phyloP scores from a whole-genome alignment of 2,113 vertebrate species.

The Ceuthmochares aereus region DNA sequence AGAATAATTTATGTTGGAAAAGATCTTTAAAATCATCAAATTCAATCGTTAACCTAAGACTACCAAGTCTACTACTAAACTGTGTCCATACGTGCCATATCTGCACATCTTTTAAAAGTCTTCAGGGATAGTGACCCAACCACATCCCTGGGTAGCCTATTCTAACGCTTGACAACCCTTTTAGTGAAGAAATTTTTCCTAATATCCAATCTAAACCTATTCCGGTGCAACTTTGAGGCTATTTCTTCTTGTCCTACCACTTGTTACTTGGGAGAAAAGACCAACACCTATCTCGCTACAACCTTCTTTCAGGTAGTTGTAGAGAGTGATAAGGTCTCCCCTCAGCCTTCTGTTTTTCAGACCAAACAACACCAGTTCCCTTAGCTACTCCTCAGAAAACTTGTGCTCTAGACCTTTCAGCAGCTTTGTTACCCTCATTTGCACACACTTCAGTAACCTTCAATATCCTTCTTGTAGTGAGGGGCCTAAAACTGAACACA shows the following conservation, averaged over 20 bases:
- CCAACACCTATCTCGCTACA: neutral
- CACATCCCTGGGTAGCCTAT: neutral
- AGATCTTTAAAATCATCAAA: neutral
- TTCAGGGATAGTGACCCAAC: neutral
- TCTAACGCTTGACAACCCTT: neutral
- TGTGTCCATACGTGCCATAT: neutral
- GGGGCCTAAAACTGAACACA: neutral
- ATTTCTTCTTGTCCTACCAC: neutral
- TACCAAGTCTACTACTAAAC: neutral
- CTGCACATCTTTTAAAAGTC: accelerated
- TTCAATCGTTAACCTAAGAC: neutral
- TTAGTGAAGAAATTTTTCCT: neutral
- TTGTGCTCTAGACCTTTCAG: neutral
- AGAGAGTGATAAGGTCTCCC: neutral
- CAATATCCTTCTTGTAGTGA: neutral
- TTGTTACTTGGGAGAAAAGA: neutral
- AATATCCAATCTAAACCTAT: neutral
- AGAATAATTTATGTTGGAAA: neutral
- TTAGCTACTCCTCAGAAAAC: neutral
- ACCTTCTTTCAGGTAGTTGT: neutral
- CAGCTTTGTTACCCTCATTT: neutral
- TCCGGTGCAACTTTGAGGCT: neutral
- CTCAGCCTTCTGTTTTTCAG: neutral
- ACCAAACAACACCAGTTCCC: neutral
- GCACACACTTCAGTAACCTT: neutral